A percentile compares a stretch with the other conserved stretches of the same genome.
Evolutionary conservation across 2,113 vertebrate genomes (phyloP).

Genomic region (Cochlearius cochlearius): DNA sequence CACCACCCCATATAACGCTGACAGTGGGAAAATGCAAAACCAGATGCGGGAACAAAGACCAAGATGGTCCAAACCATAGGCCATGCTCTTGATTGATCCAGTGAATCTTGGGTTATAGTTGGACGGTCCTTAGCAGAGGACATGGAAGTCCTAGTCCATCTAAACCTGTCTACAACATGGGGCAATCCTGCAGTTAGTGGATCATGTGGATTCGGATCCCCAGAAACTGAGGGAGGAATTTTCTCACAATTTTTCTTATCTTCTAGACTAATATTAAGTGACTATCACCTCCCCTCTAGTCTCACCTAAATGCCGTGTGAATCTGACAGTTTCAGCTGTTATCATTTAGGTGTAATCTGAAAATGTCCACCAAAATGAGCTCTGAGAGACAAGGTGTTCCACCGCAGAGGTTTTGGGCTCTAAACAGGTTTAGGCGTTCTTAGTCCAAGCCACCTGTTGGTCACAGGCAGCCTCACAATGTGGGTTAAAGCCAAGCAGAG

Average conservation of each 20-base stretch:
- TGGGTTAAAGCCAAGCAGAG: background rate
- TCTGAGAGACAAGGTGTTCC: background rate
- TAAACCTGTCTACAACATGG: background rate
- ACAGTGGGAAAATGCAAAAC: background rate
- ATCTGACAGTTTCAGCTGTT: background rate
- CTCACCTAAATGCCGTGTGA: background rate
- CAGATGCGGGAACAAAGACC: background rate
- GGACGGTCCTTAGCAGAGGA: background rate
- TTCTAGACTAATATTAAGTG: background rate
- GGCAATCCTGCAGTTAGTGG: background rate
- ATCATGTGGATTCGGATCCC: background rate
- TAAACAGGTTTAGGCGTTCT: background rate
- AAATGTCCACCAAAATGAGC: background rate
- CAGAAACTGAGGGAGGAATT: background rate
- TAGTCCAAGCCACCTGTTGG: background rate
- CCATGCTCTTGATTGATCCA: background rate
- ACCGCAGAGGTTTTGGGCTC: background rate
- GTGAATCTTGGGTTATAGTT: background rate
- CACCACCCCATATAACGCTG: background rate
- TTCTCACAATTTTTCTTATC: background rate
- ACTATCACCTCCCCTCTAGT: background rate
- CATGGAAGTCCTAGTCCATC: background rate
- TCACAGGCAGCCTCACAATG: background rate
- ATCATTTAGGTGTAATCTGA: background rate
- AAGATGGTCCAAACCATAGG: background rate